Conservation (phyloP, 2,888 invertebrate genomes). For the Phanerotoma sp. region DNA sequence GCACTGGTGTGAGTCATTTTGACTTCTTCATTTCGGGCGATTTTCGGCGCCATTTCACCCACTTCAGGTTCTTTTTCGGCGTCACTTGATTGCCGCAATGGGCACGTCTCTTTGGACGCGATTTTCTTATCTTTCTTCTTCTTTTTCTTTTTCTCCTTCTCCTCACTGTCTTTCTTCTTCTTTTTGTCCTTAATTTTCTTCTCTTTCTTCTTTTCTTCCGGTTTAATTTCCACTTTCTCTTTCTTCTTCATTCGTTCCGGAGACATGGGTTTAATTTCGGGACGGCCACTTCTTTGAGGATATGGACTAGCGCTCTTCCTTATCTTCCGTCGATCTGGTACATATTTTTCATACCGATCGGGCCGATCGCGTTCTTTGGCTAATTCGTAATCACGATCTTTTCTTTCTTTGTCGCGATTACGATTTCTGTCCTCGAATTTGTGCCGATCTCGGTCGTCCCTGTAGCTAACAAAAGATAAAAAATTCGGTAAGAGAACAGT, state of each 20-base stretch:
- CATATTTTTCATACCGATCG: slow-evolving; percentile 48
- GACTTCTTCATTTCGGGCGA: slow-evolving; percentile 3
- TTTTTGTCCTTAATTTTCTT: slow-evolving; percentile 59
- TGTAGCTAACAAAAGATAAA: slow-evolving; percentile 38
- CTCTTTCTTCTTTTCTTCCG: slow-evolving; percentile 56
- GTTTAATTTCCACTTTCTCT: slow-evolving; percentile 60
- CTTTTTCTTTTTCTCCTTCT: slow-evolving; percentile 62
- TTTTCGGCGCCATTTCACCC: neutral
- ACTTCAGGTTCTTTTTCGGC: slow-evolving; percentile 10
- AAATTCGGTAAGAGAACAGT: neutral
- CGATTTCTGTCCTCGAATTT: slow-evolving; percentile 47
- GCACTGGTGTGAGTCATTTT: slow-evolving; percentile 13
- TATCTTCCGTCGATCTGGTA: slow-evolving; percentile 50
- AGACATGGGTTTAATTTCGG: slow-evolving; percentile 54
- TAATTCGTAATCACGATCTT: slow-evolving; percentile 7
- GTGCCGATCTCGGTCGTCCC: slow-evolving; percentile 55
- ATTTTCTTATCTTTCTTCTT: slow-evolving; percentile 52
- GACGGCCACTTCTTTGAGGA: slow-evolving; percentile 49
- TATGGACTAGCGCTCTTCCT: slow-evolving; percentile 55
- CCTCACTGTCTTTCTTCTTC: slow-evolving; percentile 61
- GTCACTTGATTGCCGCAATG: slow-evolving; percentile 26
- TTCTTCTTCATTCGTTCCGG: slow-evolving; percentile 59
- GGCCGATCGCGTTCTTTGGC: slow-evolving; percentile 57
- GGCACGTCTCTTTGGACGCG: slow-evolving; percentile 45
- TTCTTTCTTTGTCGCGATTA: slow-evolving; percentile 2